Percentiles rank a stretch among this genome's conserved stretches.
These are phyloP conservation scores for Tetheella fluctuosa DNA, from an alignment of 2,888 invertebrate genomes.

Conservation along the genomic window DNA sequence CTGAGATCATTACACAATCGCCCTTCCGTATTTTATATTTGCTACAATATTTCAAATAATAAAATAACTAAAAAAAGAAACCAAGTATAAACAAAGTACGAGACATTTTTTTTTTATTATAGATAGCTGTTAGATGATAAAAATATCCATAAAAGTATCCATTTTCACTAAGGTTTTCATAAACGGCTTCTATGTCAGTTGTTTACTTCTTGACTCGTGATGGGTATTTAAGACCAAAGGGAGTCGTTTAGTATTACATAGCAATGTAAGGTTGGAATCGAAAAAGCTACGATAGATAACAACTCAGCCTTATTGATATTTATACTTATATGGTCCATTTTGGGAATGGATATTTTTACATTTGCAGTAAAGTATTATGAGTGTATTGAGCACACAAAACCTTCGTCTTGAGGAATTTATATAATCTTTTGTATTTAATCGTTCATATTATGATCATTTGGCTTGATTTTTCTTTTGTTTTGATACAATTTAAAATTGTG, in stretches of 20 bases:
- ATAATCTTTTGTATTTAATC: no score
- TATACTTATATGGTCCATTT: constrained; percentile 2
- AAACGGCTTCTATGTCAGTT: constrained; percentile 15
- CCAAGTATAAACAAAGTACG: neutral
- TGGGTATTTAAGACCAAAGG: constrained; percentile 27
- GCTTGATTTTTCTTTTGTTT: no score
- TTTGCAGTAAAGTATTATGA: neutral
- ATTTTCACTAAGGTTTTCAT: constrained; percentile 32
- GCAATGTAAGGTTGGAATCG: constrained; percentile 19
- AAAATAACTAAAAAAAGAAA: neutral
- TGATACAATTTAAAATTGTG: no score
- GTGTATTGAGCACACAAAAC: neutral
- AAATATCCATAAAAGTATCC: constrained; percentile 22
- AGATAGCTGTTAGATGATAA: constrained; percentile 23
- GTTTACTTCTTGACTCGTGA: constrained; percentile 29
- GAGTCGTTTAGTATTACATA: constrained; percentile 21
- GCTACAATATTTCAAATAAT: no score
- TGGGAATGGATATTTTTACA: neutral
- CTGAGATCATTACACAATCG: no score
- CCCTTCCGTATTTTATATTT: no score
- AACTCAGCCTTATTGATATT: constrained; percentile 3
- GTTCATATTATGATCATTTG: no score
- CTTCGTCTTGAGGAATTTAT: no score
- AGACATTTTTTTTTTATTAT: neutral
- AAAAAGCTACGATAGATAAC: neutral